Evolutionary conservation across 2,797 vertebrate genomes (phyloP), one percentile per base, ranked within the genome.

Genomic region (Sphenopsis melanotis): DNA sequence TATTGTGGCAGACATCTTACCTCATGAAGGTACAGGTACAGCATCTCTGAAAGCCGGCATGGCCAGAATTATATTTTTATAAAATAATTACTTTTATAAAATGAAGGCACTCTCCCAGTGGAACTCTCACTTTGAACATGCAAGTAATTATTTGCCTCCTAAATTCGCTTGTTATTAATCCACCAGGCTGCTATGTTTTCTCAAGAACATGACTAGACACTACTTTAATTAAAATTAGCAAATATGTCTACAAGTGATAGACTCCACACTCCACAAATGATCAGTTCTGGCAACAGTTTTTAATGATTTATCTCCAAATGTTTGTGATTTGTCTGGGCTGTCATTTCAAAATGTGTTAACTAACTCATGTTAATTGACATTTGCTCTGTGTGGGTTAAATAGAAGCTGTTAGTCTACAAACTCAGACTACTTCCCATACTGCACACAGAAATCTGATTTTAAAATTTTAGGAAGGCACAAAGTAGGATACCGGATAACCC

Each of bases 151-250:
- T 36, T 66, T 65, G 42, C 4, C 47, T 66, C 68, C 36, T 76
- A 63, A 79, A 75, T 89, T 42, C 71, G 24, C 26, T 87, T 69
- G 24, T 77, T 71, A 52, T 69, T 63, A 94, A 93, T 12, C 17
- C 29, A 84, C 12, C n/a, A 85, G 39, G 5, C n/a, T 80, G 30
- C 69, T 71, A 15, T 34, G 8, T 55, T 94, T 84, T 49, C 69
- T 87, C 39, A 85, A 92, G n/a, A 85, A 75, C n/a, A 60, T 53
- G 93, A 92, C 39, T 71, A 95, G 75, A 77, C 29, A 41, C 9
- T 55, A 57, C 52, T 92, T 92, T 75, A 95, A 95, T 85, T 95
- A 84, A 93, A 93, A 95, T 87, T 68, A 94, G 75, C 88, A 95
- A 96, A 95, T 93, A 94, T 63, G 69, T 85, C 79, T 81, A 61